phyloP scores from a whole-genome alignment of 1,140 invertebrate species.

The Carposina sasakii region DNA sequence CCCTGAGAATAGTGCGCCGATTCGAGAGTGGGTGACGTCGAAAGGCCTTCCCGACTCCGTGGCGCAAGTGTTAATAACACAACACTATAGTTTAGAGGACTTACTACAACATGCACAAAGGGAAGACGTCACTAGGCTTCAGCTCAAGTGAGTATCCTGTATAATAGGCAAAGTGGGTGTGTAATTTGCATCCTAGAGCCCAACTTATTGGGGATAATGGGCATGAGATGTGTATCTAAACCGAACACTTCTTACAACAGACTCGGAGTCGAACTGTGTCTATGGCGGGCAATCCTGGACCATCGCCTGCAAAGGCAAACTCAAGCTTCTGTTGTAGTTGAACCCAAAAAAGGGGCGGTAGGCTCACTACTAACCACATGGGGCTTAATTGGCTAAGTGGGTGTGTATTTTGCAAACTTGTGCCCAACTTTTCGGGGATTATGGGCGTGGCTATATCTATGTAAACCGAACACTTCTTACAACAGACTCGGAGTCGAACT shows the following conservation, averaged over 20 bases:
- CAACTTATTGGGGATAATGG: too few relatives aligned
- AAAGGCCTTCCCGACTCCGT: constrained; percentile 36
- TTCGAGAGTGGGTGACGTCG: constrained; percentile 38
- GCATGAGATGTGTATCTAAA: too few relatives aligned
- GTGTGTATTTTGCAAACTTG: constrained; percentile 4
- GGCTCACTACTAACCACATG: too few relatives aligned
- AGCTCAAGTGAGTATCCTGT: constrained; percentile 51
- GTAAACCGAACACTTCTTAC: too few relatives aligned
- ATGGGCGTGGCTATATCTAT: too few relatives aligned
- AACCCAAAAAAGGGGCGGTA: too few relatives aligned
- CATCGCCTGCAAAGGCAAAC: constrained; percentile 51
- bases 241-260: constrained; percentile 40
- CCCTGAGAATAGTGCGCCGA: constrained; percentile 4
- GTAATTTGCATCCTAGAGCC: too few relatives aligned
- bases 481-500: constrained; percentile 66
- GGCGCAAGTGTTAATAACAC: constrained; percentile 29
- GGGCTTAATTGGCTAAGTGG: constrained; percentile 5
- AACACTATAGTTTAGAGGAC: constrained; percentile 49
- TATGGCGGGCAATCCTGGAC: constrained; percentile 73
- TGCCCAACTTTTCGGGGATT: too few relatives aligned
- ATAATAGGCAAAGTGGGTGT: constrained; percentile 3
- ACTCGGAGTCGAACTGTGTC: constrained; percentile 68
- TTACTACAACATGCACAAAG: constrained; percentile 52
- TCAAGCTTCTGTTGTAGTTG: too few relatives aligned
- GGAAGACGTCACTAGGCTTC: constrained; percentile 54